A percentile compares a stretch with the other conserved stretches of the same genome.
Evolutionary conservation across 2,888 invertebrate genomes (phyloP).

Genomic region (Osedax frankpressi): DNA sequence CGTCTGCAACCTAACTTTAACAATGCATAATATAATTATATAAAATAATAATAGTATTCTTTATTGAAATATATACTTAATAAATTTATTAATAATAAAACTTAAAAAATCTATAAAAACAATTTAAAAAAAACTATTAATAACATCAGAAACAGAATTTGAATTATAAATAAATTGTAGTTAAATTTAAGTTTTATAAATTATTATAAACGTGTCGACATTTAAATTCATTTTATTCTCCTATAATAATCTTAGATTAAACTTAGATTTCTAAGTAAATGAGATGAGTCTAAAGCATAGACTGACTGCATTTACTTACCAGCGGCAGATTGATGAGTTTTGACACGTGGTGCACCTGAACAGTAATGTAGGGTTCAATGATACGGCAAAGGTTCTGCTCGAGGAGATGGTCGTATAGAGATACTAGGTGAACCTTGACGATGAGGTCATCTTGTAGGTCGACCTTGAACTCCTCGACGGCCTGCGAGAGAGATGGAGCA

Average conservation of each 20-base stretch:
- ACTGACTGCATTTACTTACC: slow-evolving; percentile 15
- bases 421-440: slow-evolving; percentile 86
- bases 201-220: not conserved
- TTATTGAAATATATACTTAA: no score
- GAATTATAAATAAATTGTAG: no score
- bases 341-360: slow-evolving; percentile 53
- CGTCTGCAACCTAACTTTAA: no score
- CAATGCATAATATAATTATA: no score
- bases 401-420: slow-evolving; percentile 92
- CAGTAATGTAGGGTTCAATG: slow-evolving; percentile 94
- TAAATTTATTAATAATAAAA: no score
- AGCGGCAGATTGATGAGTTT: slow-evolving; percentile 28
- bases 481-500: slow-evolving; percentile 47
- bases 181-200: no score
- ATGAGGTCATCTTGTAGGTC: slow-evolving; percentile 91
- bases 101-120: no score
- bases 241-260: not conserved
- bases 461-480: slow-evolving; percentile 69
- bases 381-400: slow-evolving; percentile 97
- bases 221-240: not conserved
- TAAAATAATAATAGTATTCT: no score
- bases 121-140: no score
- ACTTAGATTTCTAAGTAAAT: not conserved
- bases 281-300: no score
- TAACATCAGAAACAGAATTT: no score